Evolutionary conservation across 64 coral and sea anemone species (phyloP).

Genomic region (Stichodactyla helianthus): DNA sequence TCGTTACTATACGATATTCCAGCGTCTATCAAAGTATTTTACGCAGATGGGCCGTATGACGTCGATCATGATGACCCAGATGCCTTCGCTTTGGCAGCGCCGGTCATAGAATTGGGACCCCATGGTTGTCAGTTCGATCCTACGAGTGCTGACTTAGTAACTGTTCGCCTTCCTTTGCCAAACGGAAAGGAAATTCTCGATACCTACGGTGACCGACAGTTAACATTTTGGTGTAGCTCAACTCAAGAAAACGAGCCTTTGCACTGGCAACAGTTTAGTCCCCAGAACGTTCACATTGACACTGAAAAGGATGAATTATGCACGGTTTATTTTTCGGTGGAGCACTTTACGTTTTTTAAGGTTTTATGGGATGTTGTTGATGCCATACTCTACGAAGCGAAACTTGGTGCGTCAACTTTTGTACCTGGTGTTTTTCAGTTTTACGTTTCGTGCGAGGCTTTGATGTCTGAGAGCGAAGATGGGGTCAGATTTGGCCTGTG

Average conservation of each 20-base stretch:
- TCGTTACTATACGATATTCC: slow-evolving; percentile 79
- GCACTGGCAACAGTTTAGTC: slow-evolving; percentile 72
- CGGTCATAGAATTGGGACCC: slow-evolving; percentile 82
- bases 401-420: slow-evolving; percentile 78
- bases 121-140: slow-evolving; percentile 79
- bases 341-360: slow-evolving; percentile 83
- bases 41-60: slow-evolving; percentile 86
- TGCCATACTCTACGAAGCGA: slow-evolving; percentile 70
- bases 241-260: slow-evolving; percentile 55
- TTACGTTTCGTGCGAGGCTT: slow-evolving; percentile 78
- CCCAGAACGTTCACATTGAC: slow-evolving; percentile 56
- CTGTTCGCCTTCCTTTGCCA: slow-evolving; percentile 82
- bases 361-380: slow-evolving; percentile 88
- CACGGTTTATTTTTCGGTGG: slow-evolving; percentile 86
- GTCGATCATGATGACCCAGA: slow-evolving; percentile 64
- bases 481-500: slow-evolving; percentile 85
- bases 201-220: slow-evolving; percentile 44
- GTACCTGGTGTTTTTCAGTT: slow-evolving; percentile 83
- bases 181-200: slow-evolving; percentile 77
- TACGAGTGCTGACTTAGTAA: slow-evolving; percentile 62
- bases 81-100: slow-evolving; percentile 68
- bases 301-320: slow-evolving; percentile 45
- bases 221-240: slow-evolving; percentile 94
- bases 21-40: slow-evolving; percentile 86
- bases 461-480: slow-evolving; percentile 88